A percentile compares a stretch with the other conserved stretches of the same genome.
phyloP scores from a whole-genome alignment of 2,888 invertebrate species.

The Platypus cylindrus region DNA sequence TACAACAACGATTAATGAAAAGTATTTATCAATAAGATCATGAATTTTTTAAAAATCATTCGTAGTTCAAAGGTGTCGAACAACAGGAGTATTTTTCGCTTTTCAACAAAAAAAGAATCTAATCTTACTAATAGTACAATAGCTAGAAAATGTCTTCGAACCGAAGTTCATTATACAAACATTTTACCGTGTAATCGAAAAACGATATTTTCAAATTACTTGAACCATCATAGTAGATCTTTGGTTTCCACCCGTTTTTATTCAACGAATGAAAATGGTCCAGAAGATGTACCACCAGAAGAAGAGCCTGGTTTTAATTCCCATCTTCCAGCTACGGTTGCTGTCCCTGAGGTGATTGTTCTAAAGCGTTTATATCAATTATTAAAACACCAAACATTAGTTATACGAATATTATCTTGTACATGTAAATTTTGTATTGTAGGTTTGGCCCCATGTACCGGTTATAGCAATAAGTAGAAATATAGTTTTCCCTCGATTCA shows the following conservation, averaged over 20 bases:
- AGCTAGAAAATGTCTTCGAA: no score
- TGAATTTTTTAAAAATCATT: no score
- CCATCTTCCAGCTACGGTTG: constrained; percentile 73
- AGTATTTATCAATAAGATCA: no score
- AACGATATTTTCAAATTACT: no score
- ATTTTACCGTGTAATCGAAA: no score
- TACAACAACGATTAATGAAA: no score
- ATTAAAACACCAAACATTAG: neutral
- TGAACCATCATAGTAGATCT: constrained; percentile 7
- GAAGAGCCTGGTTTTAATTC: constrained; percentile 37
- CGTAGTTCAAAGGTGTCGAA: no score
- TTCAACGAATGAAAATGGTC: constrained; percentile 19
- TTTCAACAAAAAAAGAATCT: no score
- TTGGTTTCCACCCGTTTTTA: constrained; percentile 16
- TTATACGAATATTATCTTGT: no score
- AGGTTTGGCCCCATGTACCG: constrained; percentile 88
- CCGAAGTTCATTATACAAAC: no score
- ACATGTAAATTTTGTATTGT: constrained; percentile 2
- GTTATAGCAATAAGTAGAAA: constrained; percentile 87
- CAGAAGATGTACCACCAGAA: constrained; percentile 22
- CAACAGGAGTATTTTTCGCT: no score
- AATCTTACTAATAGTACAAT: no score
- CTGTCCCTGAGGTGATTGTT: constrained; percentile 62
- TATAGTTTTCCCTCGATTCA: constrained; percentile 95
- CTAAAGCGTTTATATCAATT: neutral